Base-by-base conservation (phyloP, 2,113 vertebrate species). In the Bufo gargarizans region DNA sequence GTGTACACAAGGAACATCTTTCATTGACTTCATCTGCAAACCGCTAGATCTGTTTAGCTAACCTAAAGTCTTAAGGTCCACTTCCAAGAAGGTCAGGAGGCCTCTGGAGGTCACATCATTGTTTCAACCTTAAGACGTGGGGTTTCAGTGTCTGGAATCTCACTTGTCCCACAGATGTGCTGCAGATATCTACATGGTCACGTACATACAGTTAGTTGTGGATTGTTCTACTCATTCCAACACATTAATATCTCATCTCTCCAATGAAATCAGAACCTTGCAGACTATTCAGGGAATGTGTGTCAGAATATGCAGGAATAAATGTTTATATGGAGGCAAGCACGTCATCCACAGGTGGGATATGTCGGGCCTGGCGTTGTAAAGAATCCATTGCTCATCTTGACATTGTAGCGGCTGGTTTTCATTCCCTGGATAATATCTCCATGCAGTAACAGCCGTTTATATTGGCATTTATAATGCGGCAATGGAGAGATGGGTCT, bases 91-190 rank as follows among this genome's bases (percentile, higher is more conserved):
- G 77, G 63, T 80, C 74, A 78, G 6, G 19, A 69, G 77, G 77
- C 56, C 67, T 61, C 12, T 5, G 45, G 65, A 76, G 65, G 65
- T 74, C 67, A 82, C 50, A 20, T 71, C 77, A 49, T 56, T 63
- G 7, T 8, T 47, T 11, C 49, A 55, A 47, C 77, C 33, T 2
- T 16, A 80, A 50, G 50, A 33, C 14, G 43, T 56, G 4, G 85
- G 33, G 19, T 43, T 85, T 77, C 13, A 19, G 6, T 53, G 16
- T 69, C 22, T 71, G 86, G 33, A 81, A 72, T 87, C 17, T 80
- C 77, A 55, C 63, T 58, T 82, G 53, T 47, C 63, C 14, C 59
- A 58, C 86, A 87, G 86, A 87, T 87, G 86, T 82, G 50, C 53
- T 58, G 9, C 65, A 81, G 50, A 72, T 74, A 49, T 22, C 71